Evolutionary conservation across 2,888 invertebrate genomes (phyloP), one percentile per base, ranked within the genome.

Genomic region (Drosophila siamana): DNA sequence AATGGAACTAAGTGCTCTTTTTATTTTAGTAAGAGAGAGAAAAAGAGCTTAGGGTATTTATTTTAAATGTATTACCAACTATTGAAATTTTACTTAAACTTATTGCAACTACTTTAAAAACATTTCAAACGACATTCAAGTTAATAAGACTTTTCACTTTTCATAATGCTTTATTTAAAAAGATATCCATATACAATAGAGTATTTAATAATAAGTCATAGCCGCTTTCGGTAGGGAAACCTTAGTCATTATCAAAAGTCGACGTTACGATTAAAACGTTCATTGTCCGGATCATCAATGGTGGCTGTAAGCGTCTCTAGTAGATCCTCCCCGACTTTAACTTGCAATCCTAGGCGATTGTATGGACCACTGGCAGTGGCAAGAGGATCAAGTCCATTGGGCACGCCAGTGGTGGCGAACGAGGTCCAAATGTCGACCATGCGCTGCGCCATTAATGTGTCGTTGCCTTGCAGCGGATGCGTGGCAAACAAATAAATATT

Each of bases 401-500:
- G 92, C 11, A 63, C 69, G 9, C 92, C 92, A 5, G 69, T 69
- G n/a, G 80, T 89, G 22, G 91, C 92, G 78, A 92, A 92, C 13
- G 91, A 92, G 4, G 92, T 92, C 92, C 93, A 93, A 43, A 92
- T 36, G 2, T 91, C 87, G 3, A 94, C 90, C 92, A 94, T 92
- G 65, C 90, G 91, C 40, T 92, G 90, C 0, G 93, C 92, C 51
- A 94, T 89, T 43, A 77, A 54, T 1, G 84, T 86, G 56, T 93
- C 93, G 5, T 71, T 63, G 2, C 68, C 78, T 62, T 90, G 91
- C 24, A 93, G 75, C 0, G 74, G 62, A 50, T 91, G 90, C 0
- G 90, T 91, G 9, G 90, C 84, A 85, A 94, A 94, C n/a, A 94
- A 75, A 78, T 94, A 94, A n/a, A 94, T 92, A 26, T 94, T 92